These are phyloP conservation scores for Pyrocoelia pectoralis DNA, from an alignment of 2,888 invertebrate genomes.

Conservation along the genomic window DNA sequence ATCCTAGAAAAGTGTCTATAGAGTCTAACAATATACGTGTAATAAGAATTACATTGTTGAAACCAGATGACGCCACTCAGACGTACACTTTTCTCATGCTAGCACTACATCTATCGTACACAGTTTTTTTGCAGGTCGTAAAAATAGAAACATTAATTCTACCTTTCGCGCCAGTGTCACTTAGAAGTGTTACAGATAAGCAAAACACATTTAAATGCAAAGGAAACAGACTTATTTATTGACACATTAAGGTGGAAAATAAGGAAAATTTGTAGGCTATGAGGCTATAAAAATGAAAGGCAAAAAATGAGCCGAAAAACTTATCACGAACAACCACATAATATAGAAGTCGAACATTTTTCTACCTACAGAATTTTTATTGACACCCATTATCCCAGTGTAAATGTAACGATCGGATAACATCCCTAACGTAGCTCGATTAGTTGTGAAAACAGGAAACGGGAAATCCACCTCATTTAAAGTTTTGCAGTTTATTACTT, in stretches of 20 bases:
- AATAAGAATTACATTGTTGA: no score
- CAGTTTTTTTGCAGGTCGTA: not conserved
- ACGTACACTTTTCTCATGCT: no score
- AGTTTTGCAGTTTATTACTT: not conserved
- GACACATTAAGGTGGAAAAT: no score
- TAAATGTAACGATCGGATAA: not conserved
- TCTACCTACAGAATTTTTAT: not conserved
- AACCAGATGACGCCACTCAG: no score
- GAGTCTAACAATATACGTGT: no score
- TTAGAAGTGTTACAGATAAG: not conserved
- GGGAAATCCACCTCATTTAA: not conserved
- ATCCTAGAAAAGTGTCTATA: no score
- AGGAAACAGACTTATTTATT: not conserved
- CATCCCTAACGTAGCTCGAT: not conserved
- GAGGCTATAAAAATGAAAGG: not conserved
- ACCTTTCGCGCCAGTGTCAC: not conserved
- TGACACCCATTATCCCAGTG: not conserved
- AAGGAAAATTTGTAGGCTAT: no score
- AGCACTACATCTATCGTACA: no score
- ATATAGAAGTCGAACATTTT: not conserved
- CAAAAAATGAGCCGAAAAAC: not conserved
- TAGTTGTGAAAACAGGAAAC: slow-evolving; percentile 5
- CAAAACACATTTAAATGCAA: not conserved
- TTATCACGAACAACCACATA: not conserved
- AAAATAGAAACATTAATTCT: not conserved